Base-by-base conservation (phyloP, 1,140 invertebrate species). In the Xylocopa sonorina region DNA sequence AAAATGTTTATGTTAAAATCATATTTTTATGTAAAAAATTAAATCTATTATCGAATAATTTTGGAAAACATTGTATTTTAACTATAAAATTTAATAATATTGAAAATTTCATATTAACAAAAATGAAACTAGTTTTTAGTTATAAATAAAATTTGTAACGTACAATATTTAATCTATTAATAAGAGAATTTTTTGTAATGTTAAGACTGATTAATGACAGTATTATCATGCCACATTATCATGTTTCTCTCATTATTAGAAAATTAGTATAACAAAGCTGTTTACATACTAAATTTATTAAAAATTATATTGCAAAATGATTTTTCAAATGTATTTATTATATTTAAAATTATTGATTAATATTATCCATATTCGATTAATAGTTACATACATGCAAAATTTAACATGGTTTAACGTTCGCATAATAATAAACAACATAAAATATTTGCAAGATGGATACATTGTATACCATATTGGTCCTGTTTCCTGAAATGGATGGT, bases 381-480 rank as follows among this genome's bases (percentile, higher is more conserved):
- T 38, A 41, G n/a, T 21, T n/a, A 68, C 66, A 68, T 53, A n/a
- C 46, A 62, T n/a, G n/a, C n/a, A n/a, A n/a, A n/a, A 50, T 62
- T 50, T 41, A 46, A 46, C 66, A 46, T 55, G 16, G 64, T 73
- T 67, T 32, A 50, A 80, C 12, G 50, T 43, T 76, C 55, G 16
- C 57, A 32, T 64, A 46, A 38, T 48, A 46, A 68, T 60, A 34
- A 60, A 67, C 16, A 77, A 12, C 34, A 58, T 53, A 68, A 63
- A 74, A 66, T 60, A 73, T 73, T n/a, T 58, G 24, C 27, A 58
- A 18, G 27, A 48, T 73, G 41, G 0, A 62, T 73, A 69, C 29
- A 71, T 51, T 32, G 58, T 85, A 80, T 89, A 90, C 88, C 88
- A 87, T 87, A 38, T 85, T 83, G 60, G 80, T 60, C 64, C 87